These are phyloP conservation scores for Xestia ashworthii DNA, from an alignment of 2,888 invertebrate genomes.

Conservation along the genomic window DNA sequence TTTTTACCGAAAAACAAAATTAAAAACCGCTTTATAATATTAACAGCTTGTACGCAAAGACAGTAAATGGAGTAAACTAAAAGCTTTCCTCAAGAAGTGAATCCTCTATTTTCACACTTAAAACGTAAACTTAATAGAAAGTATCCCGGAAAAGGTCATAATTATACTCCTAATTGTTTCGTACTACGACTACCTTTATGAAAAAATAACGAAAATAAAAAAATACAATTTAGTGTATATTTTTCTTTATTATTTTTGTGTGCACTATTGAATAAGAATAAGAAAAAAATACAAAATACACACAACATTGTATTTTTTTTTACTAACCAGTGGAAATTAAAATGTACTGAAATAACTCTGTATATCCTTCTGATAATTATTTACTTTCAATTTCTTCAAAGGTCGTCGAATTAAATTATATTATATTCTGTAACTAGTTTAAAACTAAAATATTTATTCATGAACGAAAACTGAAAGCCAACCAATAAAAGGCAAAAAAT, in stretches of 20 bases:
- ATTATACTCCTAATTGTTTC: background rate
- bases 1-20: background rate
- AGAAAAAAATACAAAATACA: background rate
- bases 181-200: too few relatives aligned
- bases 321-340: background rate
- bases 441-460: constrained; percentile 14
- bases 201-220: too few relatives aligned
- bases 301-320: background rate
- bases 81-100: background rate
- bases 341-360: background rate
- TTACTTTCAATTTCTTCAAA: constrained; percentile 10
- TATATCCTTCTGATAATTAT: too few relatives aligned
- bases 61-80: background rate
- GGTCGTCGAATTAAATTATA: background rate
- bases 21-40: background rate
- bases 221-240: too few relatives aligned
- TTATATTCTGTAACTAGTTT: constrained; percentile 3
- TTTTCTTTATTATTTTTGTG: too few relatives aligned
- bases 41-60: background rate
- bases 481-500: background rate
- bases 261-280: too few relatives aligned
- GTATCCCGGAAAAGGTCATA: background rate
- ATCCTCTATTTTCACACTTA: background rate
- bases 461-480: background rate
- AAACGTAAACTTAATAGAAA: background rate